phyloP scores from a whole-genome alignment of 2,797 vertebrate species.

The Cirrhinus molitorella region DNA sequence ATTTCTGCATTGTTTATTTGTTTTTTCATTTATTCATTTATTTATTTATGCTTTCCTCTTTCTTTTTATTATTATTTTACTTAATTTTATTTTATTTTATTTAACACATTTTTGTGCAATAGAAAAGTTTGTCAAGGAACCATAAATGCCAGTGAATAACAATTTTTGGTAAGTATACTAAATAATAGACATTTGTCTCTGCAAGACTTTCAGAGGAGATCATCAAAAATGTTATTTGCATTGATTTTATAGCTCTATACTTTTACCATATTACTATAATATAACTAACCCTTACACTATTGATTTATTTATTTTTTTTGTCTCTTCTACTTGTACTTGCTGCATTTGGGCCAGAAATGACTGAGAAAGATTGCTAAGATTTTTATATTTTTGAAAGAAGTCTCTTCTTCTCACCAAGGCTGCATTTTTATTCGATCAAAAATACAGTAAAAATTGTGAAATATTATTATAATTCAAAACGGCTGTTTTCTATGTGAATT shows the following conservation, averaged over 20 bases:
- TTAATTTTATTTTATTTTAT: too few species aligned
- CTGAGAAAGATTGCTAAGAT: too few species aligned
- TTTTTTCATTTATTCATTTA: too few species aligned
- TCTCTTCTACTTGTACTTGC: neutral
- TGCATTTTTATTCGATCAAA: neutral
- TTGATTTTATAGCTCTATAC: neutral
- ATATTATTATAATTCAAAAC: neutral
- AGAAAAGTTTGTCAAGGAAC: too few species aligned
- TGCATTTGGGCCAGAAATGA: neutral
- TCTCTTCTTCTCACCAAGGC: neutral
- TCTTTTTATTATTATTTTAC: too few species aligned
- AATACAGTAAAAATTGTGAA: neutral
- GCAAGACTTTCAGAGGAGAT: neutral
- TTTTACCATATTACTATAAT: neutral
- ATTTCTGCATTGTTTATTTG: too few species aligned
- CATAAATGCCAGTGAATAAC: too few species aligned
- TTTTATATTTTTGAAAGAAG: neutral
- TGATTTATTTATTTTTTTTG: neutral
- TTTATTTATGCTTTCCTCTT: too few species aligned
- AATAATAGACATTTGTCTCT: too few species aligned
- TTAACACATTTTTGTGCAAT: too few species aligned
- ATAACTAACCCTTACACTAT: neutral
- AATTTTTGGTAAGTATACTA: too few species aligned
- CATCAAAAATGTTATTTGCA: neutral
- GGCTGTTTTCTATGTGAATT: neutral